Base-by-base conservation (phyloP, 2,888 invertebrate species). In the Drosophila dives region DNA sequence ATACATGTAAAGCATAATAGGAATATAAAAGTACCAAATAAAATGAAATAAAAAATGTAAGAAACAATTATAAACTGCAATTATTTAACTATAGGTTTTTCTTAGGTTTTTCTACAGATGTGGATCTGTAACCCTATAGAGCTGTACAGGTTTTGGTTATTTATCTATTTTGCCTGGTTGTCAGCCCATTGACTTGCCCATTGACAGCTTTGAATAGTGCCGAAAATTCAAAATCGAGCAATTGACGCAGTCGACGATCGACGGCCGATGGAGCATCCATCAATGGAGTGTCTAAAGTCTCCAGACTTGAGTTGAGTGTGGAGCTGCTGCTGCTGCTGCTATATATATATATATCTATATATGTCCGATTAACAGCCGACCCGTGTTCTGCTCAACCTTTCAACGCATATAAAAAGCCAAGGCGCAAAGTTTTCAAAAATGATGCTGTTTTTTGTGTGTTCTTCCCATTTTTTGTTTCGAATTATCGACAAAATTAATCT, bases 401-500 rank as follows among this genome's bases (percentile, higher is more conserved):
- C 86, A 86, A 86, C 90, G 86, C 79, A 68, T 75, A 50, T 75
- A 50, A 71, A 77, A 77, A 70, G 67, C 26, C 64, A 58, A 63
- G 34, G 65, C 65, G 66, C 62, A 74, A 76, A 68, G 70, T 81
- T 71, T 79, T 79, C 58, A 33, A 51, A 79, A 81, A 61, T 65
- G 54, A 36, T 61, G 64, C 73, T 70, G 50, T 75, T 64, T 75
- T 32, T 74, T 29, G 20, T 75, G 68, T 56, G 69, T 75, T 15
- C 45, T 45, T 45, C 8, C 45, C 8, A 45, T 45, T 45, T 45
- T 26, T 15, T 65, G 38, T 51, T 58, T 66, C 86, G 72, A 88
- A 86, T 88, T 86, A 84, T 75, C 85, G 82, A 60, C 68, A 72
- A 84, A 87, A 86, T 86, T 86, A 86, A 89, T 86, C 85, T 86